Base-by-base conservation (phyloP, 2,113 vertebrate genomes). In the Lampris megalopsis region DNA sequence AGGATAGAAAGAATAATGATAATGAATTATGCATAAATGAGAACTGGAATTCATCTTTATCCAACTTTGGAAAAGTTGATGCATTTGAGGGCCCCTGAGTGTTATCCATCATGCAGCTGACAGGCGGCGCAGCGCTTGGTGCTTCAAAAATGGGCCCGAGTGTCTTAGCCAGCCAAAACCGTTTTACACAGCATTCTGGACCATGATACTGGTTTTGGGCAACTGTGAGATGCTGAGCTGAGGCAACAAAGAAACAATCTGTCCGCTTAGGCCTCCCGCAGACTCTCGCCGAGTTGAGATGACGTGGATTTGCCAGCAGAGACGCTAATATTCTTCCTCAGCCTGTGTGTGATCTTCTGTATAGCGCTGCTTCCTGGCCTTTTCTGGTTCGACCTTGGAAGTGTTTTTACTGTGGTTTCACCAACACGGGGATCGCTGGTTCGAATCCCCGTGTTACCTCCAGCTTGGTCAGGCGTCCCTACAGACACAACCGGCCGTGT, bases 1-100 rank as follows among this genome's bases (percentile, higher is more conserved):
- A 90, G 87, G 75, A 90, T 83, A 80, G 88, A 86, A 86, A 90
- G 87, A 92, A 90, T 90, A 90, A 93, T 92, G 89, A 90, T 80
- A 82, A 89, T 92, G 87, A 92, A 93, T 91, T 90, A 93, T 93
- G 90, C 79, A 93, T 90, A 83, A 73, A 87, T 89, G 70, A 89
- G 87, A 92, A 91, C 68, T 92, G 84, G 78, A 86, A 88, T 91
- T 90, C 79, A 83, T 93, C 86, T 89, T 89, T 80, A 89, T 90
- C 78, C 89, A 92, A 91, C 91, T 92, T 91, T 60, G 70, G 83
- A 80, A 24, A 91, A 90, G 77, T 91, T 90, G 82, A 78, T 83
- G 86, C 84, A 38, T 84, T 80, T 84, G 88, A 90, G 82, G 79
- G 79, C 88, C 87, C 82, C 50, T 73, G 87, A 83, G 86, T 88